A percentile compares a stretch with the other conserved stretches of the same genome.
Conservation (phyloP, 2,888 invertebrate species). For the Eucera pruinosa region DNA sequence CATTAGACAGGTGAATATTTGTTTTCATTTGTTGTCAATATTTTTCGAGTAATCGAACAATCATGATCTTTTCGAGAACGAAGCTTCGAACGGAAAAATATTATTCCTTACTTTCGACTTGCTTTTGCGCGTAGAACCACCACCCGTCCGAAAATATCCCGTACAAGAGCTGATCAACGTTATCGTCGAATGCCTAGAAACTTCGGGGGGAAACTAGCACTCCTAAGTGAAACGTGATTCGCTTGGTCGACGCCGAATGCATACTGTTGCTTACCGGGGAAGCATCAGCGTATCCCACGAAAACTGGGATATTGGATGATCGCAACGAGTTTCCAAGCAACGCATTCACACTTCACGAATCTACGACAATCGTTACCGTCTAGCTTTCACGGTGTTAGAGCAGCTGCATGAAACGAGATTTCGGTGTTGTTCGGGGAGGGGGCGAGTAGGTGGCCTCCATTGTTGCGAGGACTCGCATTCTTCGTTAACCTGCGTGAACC, state of each 20-base stretch:
- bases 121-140: too few relatives aligned
- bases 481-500: slow-evolving; percentile 65
- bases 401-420: slow-evolving; percentile 67
- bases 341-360: slow-evolving; percentile 57
- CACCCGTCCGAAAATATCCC: background rate
- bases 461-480: slow-evolving; percentile 57
- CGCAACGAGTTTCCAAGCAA: slow-evolving; percentile 34
- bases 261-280: slow-evolving; percentile 21
- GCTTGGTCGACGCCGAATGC: slow-evolving; percentile 34
- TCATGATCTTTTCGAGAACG: too few relatives aligned
- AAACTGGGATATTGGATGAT: slow-evolving; percentile 50
- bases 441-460: slow-evolving; percentile 60
- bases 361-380: slow-evolving; percentile 62
- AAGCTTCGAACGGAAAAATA: too few relatives aligned
- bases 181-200: background rate
- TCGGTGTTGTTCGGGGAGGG: slow-evolving; percentile 49
- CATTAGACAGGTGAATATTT: too few relatives aligned
- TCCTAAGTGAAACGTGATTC: slow-evolving; percentile 33
- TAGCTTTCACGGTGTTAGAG: slow-evolving; percentile 42
- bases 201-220: slow-evolving; percentile 19
- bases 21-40: too few relatives aligned
- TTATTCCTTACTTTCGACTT: too few relatives aligned
- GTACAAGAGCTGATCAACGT: background rate
- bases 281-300: slow-evolving; percentile 55
- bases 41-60: too few relatives aligned